Percentiles rank a stretch among this genome's conserved stretches.
Conservation (phyloP, 2,797 vertebrate species). For the Lithobates pipiens region DNA sequence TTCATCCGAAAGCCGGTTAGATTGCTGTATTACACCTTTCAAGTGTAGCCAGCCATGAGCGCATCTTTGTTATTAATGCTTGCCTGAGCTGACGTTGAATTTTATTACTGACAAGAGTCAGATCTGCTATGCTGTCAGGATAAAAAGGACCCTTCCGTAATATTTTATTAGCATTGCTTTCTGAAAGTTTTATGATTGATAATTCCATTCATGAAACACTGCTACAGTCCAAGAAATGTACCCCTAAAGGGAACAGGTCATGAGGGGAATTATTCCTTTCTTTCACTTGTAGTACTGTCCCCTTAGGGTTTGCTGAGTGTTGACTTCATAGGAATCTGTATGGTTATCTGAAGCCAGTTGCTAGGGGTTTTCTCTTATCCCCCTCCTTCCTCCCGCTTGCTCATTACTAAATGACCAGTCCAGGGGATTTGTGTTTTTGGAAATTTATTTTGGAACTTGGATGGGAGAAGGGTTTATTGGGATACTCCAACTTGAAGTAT, state of each 20-base stretch:
- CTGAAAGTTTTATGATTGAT: neutral
- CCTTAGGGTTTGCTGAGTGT: too few relatives aligned
- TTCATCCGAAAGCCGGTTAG: slow-evolving; percentile 38
- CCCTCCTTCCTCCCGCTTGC: too few relatives aligned
- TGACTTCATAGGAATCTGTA: too few relatives aligned
- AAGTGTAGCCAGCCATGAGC: slow-evolving; percentile 44
- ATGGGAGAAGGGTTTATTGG: too few relatives aligned
- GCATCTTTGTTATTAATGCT: slow-evolving; percentile 48
- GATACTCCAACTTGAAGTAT: too few relatives aligned
- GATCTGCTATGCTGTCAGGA: slow-evolving; percentile 21
- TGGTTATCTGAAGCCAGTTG: too few relatives aligned
- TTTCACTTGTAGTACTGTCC: too few relatives aligned
- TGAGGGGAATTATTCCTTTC: neutral
- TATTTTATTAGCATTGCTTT: slow-evolving; percentile 10
- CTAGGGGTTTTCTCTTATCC: too few relatives aligned
- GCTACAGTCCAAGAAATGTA: neutral
- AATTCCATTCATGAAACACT: neutral
- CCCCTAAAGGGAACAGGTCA: neutral
- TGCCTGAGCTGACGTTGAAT: slow-evolving; percentile 30
- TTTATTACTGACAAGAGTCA: slow-evolving; percentile 39
- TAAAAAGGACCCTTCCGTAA: slow-evolving; percentile 23
- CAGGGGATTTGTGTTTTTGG: too few relatives aligned
- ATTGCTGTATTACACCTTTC: slow-evolving; percentile 53
- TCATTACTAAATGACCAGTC: too few relatives aligned
- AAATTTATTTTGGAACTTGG: too few relatives aligned